Base-by-base conservation (phyloP, 2,797 vertebrate genomes). In the Cyclopterus lumpus region DNA sequence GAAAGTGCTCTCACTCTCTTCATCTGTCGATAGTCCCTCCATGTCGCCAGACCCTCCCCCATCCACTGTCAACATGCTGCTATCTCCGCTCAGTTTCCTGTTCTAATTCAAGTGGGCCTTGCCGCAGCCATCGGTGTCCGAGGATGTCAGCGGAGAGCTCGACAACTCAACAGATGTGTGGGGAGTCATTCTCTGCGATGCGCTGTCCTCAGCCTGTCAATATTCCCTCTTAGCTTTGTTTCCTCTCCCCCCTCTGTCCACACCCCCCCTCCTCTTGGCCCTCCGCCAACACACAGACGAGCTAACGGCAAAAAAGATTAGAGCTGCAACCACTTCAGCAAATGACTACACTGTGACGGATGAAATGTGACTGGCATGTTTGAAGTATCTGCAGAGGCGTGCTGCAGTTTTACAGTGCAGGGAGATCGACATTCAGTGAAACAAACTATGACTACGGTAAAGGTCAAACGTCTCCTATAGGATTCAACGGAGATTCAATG, bases 41-140 rank as follows among this genome's bases (percentile, higher is more conserved):
- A 64, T 79, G 55, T 46, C 3, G 2, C 2, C 12, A 8, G 1
- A 59, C 67, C 67, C 42, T 38, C 57, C n/a, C 61, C 62, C 32
- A 61, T 36, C 70, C 73, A 51, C 73, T 73, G 71, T 75, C 73
- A 80, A 72, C n/a, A n/a, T 76, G 68, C 46, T 2, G 14, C 71
- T 62, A 73, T 75, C 67, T 67, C 71, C 28, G 65, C 80, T 78
- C 71, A 65, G 75, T 65, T 55, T 86, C 67, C 40, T 40, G 67
- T 81, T 81, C 58, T 38, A 63, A 71, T 64, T 85, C 66, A 77
- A 67, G 68, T 60, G 58, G 54, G n/a, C 66, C 69, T 62, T 51
- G 54, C 70, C 67, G 51, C 79, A 68, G 81, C 63, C 73, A 64
- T 70, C 71, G 66, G 40, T 14, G 62, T 66, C 61, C 69, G 69